Conservation (phyloP, 2,888 invertebrate species). For the Athalia rosae region DNA sequence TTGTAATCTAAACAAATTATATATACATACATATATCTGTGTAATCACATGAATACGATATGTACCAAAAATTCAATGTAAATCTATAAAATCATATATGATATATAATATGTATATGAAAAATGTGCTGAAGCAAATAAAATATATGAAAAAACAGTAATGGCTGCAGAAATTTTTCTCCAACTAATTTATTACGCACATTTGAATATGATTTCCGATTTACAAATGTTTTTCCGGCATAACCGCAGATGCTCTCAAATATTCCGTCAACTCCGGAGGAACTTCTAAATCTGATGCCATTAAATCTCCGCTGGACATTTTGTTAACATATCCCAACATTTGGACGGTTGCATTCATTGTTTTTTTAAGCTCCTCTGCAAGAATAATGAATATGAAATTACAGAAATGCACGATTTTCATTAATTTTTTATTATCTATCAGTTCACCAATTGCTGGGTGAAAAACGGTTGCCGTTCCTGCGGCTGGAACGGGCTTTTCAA, state of each 20-base stretch:
- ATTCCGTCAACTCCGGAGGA: constrained; percentile 28
- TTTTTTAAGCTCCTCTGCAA: constrained; percentile 51
- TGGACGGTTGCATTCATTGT: constrained; percentile 53
- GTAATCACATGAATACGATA: constrained; percentile 41
- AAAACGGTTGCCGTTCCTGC: constrained; percentile 19
- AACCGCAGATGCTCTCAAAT: background rate
- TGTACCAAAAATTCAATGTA: constrained; percentile 48
- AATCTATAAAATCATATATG: constrained; percentile 54
- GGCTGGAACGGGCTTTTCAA: background rate
- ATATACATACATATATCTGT: background rate
- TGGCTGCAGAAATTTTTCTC: background rate
- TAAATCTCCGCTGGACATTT: constrained; percentile 54
- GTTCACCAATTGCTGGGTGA: constrained; percentile 53
- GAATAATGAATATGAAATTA: background rate
- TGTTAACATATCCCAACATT: constrained; percentile 52
- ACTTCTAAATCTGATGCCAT: constrained; percentile 17
- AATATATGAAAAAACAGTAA: constrained; percentile 53
- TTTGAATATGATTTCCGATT: background rate
- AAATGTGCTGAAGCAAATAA: constrained; percentile 62
- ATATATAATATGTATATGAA: constrained; percentile 58
- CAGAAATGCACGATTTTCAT: too few relatives aligned
- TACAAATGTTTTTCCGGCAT: background rate
- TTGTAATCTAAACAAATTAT: constrained; percentile 11
- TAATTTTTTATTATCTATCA: background rate
- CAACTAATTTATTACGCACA: background rate